Conservation (phyloP, 2,113 vertebrate genomes). For the Penelope pileata region DNA sequence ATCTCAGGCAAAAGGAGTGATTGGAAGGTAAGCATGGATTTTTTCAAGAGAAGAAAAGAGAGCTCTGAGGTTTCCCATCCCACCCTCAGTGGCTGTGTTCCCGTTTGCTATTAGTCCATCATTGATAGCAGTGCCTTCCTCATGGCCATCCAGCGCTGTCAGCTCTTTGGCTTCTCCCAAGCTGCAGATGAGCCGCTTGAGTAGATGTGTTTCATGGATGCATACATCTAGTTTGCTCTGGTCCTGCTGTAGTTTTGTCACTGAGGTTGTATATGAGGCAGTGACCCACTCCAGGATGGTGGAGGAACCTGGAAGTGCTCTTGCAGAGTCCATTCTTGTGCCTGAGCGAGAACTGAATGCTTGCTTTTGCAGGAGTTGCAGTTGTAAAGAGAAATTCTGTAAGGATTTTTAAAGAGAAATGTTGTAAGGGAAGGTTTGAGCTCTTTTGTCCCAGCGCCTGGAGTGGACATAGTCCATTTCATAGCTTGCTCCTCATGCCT, state of each 20-base stretch:
- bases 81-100: neutral
- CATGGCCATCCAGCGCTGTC: rapidly evolving
- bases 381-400: neutral
- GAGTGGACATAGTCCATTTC: neutral
- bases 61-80: neutral
- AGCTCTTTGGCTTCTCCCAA: neutral
- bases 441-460: neutral
- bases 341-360: neutral
- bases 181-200: neutral
- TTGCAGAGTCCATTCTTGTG: neutral
- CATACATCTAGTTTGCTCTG: neutral
- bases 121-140: neutral
- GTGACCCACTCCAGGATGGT: neutral
- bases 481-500: neutral
- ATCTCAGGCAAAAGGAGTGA: neutral
- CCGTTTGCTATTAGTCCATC: neutral
- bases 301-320: neutral
- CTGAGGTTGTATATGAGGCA: neutral
- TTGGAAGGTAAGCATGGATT: neutral
- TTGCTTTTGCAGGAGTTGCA: neutral
- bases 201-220: neutral
- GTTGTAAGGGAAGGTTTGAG: neutral
- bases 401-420: neutral
- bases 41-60: neutral
- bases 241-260: neutral